Conservation (phyloP, 2,888 invertebrate species). For the Drosophila cognata region DNA sequence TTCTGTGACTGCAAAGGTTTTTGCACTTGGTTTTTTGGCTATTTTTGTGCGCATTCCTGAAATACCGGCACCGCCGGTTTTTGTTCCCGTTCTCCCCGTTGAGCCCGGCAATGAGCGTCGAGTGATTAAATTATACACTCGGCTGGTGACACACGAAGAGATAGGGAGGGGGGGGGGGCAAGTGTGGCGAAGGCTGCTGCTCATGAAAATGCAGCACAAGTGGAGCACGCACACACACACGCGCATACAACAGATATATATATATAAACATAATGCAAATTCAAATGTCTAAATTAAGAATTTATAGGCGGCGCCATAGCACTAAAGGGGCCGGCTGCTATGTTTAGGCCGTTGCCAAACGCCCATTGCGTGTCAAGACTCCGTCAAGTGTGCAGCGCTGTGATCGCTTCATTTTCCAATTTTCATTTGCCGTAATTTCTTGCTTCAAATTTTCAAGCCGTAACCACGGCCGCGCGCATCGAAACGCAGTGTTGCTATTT, state of each 20-base stretch:
- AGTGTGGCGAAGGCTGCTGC: conserved; percentile 37
- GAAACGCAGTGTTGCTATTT: conserved; percentile 37
- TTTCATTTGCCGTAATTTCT: neutral
- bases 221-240: conserved; percentile 58
- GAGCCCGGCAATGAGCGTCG: conserved; percentile 13
- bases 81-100: conserved; percentile 14
- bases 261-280: conserved; percentile 64
- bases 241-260: conserved; percentile 41
- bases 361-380: conserved; percentile 60
- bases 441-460: conserved; percentile 23
- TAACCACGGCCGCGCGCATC: conserved; percentile 14
- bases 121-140: conserved; percentile 33
- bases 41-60: conserved; percentile 76
- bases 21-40: conserved; percentile 73
- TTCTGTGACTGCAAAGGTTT: conserved; percentile 63
- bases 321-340: conserved; percentile 51
- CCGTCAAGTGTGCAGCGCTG: conserved; percentile 54
- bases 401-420: conserved; percentile 7
- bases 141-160: neutral
- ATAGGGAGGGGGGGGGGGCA: no score
- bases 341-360: conserved; percentile 47
- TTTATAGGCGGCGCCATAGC: conserved; percentile 58
- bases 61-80: conserved; percentile 54
- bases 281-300: conserved; percentile 69
- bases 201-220: conserved; percentile 67